Conservation (phyloP, 2,888 invertebrate species). For the Cancer borealis region DNA sequence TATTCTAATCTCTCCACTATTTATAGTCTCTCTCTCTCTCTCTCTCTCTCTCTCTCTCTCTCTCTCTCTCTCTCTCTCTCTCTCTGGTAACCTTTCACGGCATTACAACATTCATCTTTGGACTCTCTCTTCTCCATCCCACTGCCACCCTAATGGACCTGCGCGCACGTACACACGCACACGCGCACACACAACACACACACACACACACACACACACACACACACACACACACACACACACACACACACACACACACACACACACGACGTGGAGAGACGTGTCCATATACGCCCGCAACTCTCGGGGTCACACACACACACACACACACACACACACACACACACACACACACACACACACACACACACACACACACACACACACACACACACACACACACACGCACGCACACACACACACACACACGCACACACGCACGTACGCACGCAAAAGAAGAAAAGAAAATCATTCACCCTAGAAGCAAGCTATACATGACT, state of each 20-base stretch:
- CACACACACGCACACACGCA: constrained; percentile 9
- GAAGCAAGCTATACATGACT: neutral
- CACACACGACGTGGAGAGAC: neutral
- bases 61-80: constrained; percentile 7
- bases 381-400: constrained; percentile 43
- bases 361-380: constrained; percentile 25
- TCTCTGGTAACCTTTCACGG: constrained; percentile 4
- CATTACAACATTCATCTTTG: constrained; percentile 34
- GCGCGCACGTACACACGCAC: neutral
- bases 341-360: constrained; percentile 30
- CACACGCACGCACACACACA: constrained; percentile 35
- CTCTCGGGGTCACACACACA: constrained; percentile 42
- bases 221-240: neutral
- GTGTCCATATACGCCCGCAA: neutral
- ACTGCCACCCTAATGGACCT: neutral
- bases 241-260: neutral
- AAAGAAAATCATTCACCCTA: neutral
- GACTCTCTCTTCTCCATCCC: neutral
- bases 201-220: neutral
- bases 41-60: constrained; percentile 17
- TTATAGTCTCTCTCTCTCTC: constrained; percentile 21
- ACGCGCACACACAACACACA: neutral
- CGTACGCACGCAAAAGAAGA: neutral
- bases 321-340: constrained; percentile 45
- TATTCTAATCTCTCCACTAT: neutral